phyloP scores from a whole-genome alignment of 2,113 vertebrate genomes.

The Cygnus buccinator region DNA sequence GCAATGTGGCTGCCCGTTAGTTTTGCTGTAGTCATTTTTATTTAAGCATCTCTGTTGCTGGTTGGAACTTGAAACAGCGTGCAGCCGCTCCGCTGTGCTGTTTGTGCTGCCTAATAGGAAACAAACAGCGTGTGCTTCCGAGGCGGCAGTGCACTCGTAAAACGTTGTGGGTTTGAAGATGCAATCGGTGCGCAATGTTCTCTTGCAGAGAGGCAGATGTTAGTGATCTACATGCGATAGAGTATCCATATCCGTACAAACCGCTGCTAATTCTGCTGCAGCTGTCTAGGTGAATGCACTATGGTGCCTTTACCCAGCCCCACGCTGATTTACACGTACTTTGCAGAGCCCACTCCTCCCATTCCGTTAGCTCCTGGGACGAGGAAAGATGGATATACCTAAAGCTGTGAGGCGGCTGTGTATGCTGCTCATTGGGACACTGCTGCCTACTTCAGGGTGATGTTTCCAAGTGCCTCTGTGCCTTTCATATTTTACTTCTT shows the following conservation, averaged over 20 bases:
- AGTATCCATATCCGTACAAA: not conserved
- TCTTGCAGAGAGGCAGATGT: not conserved
- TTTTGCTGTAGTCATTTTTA: not conserved
- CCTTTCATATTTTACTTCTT: not conserved
- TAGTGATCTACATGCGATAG: not conserved
- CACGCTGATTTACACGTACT: not conserved
- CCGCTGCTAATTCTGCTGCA: not conserved
- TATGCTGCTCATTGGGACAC: accelerated
- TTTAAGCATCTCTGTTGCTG: not conserved
- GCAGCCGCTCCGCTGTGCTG: not conserved
- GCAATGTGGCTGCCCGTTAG: accelerated
- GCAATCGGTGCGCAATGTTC: not conserved
- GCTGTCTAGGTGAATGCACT: not conserved
- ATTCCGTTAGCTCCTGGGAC: not conserved
- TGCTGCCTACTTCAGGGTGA: not conserved
- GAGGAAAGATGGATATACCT: not conserved
- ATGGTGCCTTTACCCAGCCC: not conserved
- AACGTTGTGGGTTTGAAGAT: not conserved
- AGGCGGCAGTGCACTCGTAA: not conserved
- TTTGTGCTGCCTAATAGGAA: not conserved
- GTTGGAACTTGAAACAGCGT: not conserved
- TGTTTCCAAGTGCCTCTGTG: not conserved
- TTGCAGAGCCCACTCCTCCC: accelerated
- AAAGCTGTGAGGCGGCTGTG: not conserved
- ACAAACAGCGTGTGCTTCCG: not conserved